A percentile compares a stretch with the other conserved stretches of the same genome.
phyloP scores from a whole-genome alignment of 2,797 vertebrate species.

The Lepidocolaptes lacrymiger region DNA sequence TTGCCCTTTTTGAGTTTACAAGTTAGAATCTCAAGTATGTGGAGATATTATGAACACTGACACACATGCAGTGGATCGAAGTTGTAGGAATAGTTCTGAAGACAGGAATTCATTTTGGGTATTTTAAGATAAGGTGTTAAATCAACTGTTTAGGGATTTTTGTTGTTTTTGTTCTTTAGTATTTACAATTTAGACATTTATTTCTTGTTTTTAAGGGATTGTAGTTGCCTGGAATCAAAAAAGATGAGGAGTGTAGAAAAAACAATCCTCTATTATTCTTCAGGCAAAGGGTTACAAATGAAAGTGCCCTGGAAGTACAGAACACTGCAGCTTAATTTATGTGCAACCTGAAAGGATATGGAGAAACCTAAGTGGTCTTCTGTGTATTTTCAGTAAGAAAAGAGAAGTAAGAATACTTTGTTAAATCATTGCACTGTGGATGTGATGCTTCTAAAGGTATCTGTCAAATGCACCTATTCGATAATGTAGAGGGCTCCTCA shows the following conservation, averaged over 20 bases:
- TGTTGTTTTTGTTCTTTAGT: conserved; percentile 19
- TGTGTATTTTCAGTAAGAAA: neutral
- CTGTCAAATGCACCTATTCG: neutral
- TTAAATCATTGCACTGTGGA: neutral
- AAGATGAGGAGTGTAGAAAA: neutral
- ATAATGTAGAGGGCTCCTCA: neutral
- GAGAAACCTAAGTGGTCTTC: neutral
- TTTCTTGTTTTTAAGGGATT: neutral
- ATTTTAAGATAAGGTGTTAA: conserved; percentile 63
- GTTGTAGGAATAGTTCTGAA: conserved; percentile 39
- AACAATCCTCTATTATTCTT: neutral
- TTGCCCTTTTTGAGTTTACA: conserved; percentile 64
- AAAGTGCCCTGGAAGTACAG: neutral
- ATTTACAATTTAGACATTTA: conserved; percentile 31
- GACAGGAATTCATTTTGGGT: neutral
- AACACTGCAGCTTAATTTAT: neutral
- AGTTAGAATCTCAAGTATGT: conserved; percentile 42
- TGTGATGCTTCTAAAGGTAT: neutral
- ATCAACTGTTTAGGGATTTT: neutral
- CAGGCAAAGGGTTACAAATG: neutral
- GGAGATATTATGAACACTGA: conserved; percentile 28
- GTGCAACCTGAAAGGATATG: rapidly evolving
- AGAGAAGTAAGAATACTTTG: neutral
- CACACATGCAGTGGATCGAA: neutral
- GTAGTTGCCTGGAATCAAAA: neutral